Base-by-base conservation (phyloP, 2,888 invertebrate genomes). In the Parnassius apollo region DNA sequence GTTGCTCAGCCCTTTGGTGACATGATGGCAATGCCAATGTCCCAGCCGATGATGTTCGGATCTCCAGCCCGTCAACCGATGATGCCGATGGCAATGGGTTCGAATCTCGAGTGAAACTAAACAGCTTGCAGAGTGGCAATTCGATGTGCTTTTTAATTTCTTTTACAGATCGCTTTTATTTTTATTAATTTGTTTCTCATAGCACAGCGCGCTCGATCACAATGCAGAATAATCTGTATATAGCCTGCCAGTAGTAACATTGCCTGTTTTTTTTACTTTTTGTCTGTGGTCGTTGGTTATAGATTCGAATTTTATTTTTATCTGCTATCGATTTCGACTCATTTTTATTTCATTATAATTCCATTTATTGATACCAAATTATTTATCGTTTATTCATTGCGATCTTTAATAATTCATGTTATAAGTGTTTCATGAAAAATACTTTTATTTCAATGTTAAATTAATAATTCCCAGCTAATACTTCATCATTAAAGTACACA, bases 31-130 rank as follows among this genome's bases (percentile, higher is more conserved):
- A 80, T 81, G 82, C 77, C 75, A 76, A 81, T 82, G 81, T 72
- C 79, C n/a, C 88, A 86, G 75, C 85, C 86, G 11, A 84, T 83
- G 87, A 83, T 85, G 88, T 89, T 89, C 77, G 88, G 89, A 58
- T 89, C 89, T 55, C 89, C 89, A 10, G 88, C 87, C 25, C 78
- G 88, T 57, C 89, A 88, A 69, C 90, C 88, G 68, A 88, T 88
- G 88, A 76, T 85, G 82, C 82, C 88, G 73, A 86, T 85, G 85
- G 91, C 93, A 82, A 83, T 82, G 84, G 91, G 92, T 92, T 90
- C 85, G 90, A 82, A 71, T 74, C 51, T 13, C 78, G 75, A 78
- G 74, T 79, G 80, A 83, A 80, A 78, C 80, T 83, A 80, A 66
- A 42, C 54, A 54, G 67, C 69, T 66, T 61, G 66, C 68, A 70